Percentiles rank a stretch among this genome's conserved stretches.
phyloP scores from a whole-genome alignment of 2,113 vertebrate genomes.

The Aphyosemion australe region DNA sequence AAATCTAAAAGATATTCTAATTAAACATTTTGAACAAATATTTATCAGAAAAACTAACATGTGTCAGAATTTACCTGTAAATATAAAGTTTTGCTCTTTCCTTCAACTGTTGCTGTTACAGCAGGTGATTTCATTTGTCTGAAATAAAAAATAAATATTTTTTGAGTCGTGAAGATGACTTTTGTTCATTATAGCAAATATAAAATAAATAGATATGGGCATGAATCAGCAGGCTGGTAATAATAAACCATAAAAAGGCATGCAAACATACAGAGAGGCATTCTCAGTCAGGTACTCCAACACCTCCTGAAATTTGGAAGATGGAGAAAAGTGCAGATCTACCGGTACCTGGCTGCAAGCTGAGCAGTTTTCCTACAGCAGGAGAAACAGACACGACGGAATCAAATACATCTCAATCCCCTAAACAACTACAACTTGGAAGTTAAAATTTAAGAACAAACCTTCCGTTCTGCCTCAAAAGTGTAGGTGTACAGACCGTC shows the following conservation, averaged over 20 bases:
- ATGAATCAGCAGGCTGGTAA: not conserved
- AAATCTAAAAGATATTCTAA: not conserved
- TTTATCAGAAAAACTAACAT: not conserved
- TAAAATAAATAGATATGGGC: not conserved
- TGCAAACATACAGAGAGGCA: conserved; percentile 86
- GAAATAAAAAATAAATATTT: conserved; percentile 17
- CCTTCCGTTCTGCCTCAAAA: conserved; percentile 95
- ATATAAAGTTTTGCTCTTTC: conserved; percentile 95
- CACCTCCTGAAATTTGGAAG: conserved; percentile 91
- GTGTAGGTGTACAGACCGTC: conserved; percentile 93
- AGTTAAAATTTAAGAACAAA: conserved; percentile 48
- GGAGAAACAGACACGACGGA: no score
- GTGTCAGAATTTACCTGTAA: conserved; percentile 85
- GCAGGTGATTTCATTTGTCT: conserved; percentile 97
- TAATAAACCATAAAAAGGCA: not conserved
- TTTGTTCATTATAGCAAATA: no score
- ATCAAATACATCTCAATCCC: not conserved
- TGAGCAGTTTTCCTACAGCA: conserved; percentile 74
- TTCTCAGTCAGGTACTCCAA: conserved; percentile 90
- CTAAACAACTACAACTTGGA: not conserved
- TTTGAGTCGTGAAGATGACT: no score
- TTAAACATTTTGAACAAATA: not conserved
- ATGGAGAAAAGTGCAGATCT: conserved; percentile 88
- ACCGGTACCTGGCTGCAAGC: conserved; percentile 85
- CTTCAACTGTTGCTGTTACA: conserved; percentile 91